These are phyloP conservation scores for Acinonyx jubatus DNA, from an alignment of 2,113 vertebrate genomes.

Conservation along the genomic window DNA sequence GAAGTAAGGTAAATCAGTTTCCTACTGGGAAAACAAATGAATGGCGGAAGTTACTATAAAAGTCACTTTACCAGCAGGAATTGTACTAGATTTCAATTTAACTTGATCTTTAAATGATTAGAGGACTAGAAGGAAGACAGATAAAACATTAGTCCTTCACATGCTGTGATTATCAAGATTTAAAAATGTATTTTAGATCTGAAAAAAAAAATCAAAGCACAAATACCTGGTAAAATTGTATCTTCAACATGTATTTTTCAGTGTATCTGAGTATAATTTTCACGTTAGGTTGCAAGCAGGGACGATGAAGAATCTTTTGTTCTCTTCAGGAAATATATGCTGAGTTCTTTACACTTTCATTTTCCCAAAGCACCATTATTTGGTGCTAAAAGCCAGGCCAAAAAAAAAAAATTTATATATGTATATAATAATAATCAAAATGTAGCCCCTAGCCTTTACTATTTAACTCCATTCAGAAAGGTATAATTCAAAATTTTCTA, in stretches of 20 bases:
- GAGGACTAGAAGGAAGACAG: background rate
- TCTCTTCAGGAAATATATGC: conserved; percentile 33
- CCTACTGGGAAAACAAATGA: conserved; percentile 67
- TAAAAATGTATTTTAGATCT: conserved; percentile 44
- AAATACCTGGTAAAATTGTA: background rate
- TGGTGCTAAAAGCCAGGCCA: conserved; percentile 45
- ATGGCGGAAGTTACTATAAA: conserved; percentile 50
- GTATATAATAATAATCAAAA: conserved; percentile 65
- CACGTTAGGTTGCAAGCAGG: background rate
- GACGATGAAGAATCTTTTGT: conserved; percentile 29
- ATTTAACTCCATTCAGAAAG: conserved; percentile 69
- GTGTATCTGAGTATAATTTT: conserved; percentile 11
- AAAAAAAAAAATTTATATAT: background rate
- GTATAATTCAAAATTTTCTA: conserved; percentile 74
- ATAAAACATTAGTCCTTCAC: conserved; percentile 39
- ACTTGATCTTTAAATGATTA: conserved; percentile 68
- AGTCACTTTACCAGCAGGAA: conserved; percentile 48
- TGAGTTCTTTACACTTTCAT: conserved; percentile 42
- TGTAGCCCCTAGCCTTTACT: conserved; percentile 55
- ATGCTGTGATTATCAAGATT: conserved; percentile 66
- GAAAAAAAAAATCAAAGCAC: conserved; percentile 33
- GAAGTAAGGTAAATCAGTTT: conserved; percentile 72
- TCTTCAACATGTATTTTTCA: background rate
- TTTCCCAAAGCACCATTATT: conserved; percentile 56
- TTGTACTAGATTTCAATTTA: conserved; percentile 70